A percentile compares a stretch with the other conserved stretches of the same genome.
Evolutionary conservation across 1,140 invertebrate genomes (phyloP).

Genomic region (Diplogasteroides magnus): DNA sequence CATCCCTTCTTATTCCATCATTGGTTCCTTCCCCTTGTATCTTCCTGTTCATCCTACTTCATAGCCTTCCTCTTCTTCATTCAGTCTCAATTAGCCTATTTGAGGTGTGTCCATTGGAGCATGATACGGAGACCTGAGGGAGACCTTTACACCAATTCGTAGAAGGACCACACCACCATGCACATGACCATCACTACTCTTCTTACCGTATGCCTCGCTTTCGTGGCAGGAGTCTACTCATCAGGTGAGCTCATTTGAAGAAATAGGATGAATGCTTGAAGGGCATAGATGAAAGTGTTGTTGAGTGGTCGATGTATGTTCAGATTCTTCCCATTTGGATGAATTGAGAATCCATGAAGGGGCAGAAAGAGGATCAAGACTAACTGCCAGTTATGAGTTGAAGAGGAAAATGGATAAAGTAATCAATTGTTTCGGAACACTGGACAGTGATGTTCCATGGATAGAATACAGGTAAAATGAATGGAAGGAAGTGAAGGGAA

Average conservation of each 20-base stretch:
- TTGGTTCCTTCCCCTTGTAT: no score
- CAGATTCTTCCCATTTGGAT: no score
- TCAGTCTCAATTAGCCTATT: background rate
- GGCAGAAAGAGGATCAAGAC: slow-evolving; percentile 22
- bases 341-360: slow-evolving; percentile 34
- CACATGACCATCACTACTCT: background rate
- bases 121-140: background rate
- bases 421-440: slow-evolving; percentile 26
- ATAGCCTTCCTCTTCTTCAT: background rate
- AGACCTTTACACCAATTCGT: background rate
- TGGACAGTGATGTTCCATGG: slow-evolving; percentile 31
- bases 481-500: background rate
- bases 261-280: background rate
- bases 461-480: slow-evolving; percentile 18
- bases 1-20: no score
- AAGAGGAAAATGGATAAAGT: slow-evolving; percentile 23
- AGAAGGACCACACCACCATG: background rate
- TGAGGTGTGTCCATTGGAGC: background rate
- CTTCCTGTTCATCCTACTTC: no score
- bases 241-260: no score
- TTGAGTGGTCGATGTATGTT: no score
- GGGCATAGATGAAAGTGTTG: background rate
- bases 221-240: background rate
- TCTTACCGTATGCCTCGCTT: background rate
- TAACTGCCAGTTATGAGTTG: slow-evolving; percentile 27